Percentiles rank a stretch among this genome's conserved stretches.
Conservation (phyloP, 2,797 vertebrate species). For the Gorsachius magnificus region DNA sequence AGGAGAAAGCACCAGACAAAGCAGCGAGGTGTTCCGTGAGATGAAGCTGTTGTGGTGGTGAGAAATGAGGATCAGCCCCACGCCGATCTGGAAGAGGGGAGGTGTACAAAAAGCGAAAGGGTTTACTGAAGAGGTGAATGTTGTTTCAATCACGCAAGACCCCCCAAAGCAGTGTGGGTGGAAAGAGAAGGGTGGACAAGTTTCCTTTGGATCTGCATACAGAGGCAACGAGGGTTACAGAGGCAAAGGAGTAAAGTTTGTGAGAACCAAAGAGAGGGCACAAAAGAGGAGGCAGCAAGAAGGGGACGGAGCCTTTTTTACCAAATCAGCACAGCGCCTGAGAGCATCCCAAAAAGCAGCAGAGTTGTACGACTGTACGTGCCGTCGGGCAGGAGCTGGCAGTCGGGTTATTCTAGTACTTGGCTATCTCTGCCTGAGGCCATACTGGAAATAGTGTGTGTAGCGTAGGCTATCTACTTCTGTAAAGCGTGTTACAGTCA, state of each 20-base stretch:
- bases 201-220: neutral
- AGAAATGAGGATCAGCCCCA: neutral
- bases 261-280: neutral
- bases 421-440: neutral
- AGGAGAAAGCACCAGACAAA: neutral
- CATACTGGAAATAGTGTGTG: neutral
- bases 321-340: neutral
- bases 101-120: neutral
- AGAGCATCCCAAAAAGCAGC: neutral
- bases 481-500: neutral
- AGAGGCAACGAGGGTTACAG: neutral
- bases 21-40: neutral
- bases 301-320: neutral
- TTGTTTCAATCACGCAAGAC: neutral
- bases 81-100: neutral
- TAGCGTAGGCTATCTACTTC: neutral
- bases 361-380: neutral
- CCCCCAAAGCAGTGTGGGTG: neutral
- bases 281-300: neutral
- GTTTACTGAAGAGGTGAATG: neutral
- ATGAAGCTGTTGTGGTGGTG: neutral
- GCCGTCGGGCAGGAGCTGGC: neutral
- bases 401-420: neutral
- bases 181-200: neutral
- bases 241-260: neutral